Evolutionary conservation across 2,113 vertebrate genomes (phyloP).

Genomic region (Procavia capensis): DNA sequence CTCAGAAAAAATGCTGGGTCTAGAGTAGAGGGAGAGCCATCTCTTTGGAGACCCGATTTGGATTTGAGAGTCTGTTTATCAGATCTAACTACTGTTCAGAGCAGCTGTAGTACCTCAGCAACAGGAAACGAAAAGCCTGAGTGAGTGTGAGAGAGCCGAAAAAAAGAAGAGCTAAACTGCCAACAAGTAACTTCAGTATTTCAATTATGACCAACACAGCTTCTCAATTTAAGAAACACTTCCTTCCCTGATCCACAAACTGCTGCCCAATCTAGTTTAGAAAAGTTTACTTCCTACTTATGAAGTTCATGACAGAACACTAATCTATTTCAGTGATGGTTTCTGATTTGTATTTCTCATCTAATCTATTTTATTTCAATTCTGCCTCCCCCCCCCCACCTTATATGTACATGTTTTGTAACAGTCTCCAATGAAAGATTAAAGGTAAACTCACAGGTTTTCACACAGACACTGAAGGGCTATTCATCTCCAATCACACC

Average conservation of each 20-base stretch:
- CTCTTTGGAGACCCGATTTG: constrained; percentile 35
- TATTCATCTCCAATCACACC: not conserved
- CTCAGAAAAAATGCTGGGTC: constrained; percentile 52
- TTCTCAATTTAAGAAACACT: constrained; percentile 62
- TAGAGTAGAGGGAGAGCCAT: not conserved
- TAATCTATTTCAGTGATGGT: constrained; percentile 41
- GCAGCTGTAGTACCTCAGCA: not conserved
- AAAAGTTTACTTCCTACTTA: constrained; percentile 58
- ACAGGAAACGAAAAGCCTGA: not conserved
- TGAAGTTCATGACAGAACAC: not conserved
- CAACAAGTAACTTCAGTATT: constrained; percentile 67
- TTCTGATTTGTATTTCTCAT: constrained; percentile 68
- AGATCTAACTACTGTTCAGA: constrained; percentile 24
- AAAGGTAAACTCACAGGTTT: constrained; percentile 70
- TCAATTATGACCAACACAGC: constrained; percentile 65
- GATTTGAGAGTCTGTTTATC: constrained; percentile 54
- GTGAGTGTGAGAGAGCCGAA: constrained; percentile 6
- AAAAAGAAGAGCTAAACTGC: constrained; percentile 26
- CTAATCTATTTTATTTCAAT: constrained; percentile 67
- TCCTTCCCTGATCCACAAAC: constrained; percentile 28
- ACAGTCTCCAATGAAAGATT: constrained; percentile 70
- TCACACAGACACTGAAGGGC: constrained; percentile 28
- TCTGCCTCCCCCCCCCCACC: constrained; percentile 67
- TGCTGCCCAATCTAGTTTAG: constrained; percentile 59
- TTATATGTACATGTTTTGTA: constrained; percentile 56